Evolutionary conservation across 2,888 invertebrate genomes (phyloP), one percentile per base, ranked within the genome.

Genomic region (Parascotia fuliginaria): DNA sequence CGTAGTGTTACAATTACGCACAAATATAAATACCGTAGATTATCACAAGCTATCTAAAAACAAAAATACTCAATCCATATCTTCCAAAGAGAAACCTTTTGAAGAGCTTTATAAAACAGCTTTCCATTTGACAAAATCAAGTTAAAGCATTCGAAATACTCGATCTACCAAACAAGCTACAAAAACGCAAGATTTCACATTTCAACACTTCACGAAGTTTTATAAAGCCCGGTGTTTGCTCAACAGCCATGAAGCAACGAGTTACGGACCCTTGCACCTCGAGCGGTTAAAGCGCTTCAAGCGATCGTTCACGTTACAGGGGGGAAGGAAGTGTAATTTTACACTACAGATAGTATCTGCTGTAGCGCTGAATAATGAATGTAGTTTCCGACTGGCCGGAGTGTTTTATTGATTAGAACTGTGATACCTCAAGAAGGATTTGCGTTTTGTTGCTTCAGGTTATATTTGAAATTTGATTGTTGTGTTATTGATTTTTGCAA

Each of bases 281-380:
- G 41, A 67, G 63, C 66, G 43, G 31, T 52, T 41, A 34, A 36
- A 54, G 48, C 54, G 69, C 69, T 62, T 51, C 42, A 44, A 65
- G 61, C 65, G 53, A 68, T 65, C 61, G 61, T 54, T 55, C 60
- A 56, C 56, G 58, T 67, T 61, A 58, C 58, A 60, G 50, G 65
- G 56, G n/a, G 70, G 77, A 65, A 70, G 77, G 77, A 75, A 77
- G 71, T 75, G 79, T 79, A 79, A 81, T 81, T 80, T 81, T 77
- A 80, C 80, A 81, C 74, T 65, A 55, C 48, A 67, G 81, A 81
- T 82, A 68, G 53, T 77, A 81, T 81, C 81, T 72, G 60, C 56
- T 59, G 62, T 51, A 54, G 64, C 60, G 61, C 64, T 75, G 79
- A 81, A 81, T 82, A 80, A 82, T 81, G 74, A 70, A 81, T 74